Percentiles rank a stretch among this genome's conserved stretches.
Evolutionary conservation across 2,113 vertebrate species (phyloP).

Genomic region (Erythrocebus patas): DNA sequence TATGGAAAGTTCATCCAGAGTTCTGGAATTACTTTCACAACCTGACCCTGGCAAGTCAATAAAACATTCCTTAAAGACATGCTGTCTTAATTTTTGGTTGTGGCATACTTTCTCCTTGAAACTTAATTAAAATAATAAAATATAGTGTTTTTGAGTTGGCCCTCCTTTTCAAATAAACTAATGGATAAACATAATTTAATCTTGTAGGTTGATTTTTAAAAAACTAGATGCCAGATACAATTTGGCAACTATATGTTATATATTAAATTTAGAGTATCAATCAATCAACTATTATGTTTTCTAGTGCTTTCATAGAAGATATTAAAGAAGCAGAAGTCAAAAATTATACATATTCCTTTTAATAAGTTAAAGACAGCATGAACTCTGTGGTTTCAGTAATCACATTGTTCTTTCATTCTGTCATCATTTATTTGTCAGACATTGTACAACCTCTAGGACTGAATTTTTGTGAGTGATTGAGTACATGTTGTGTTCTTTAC

Average conservation of each 20-base stretch:
- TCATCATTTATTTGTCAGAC: slow-evolving; percentile 11
- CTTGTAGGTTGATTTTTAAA: not conserved
- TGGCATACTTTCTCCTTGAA: not conserved
- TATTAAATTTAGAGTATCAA: slow-evolving; percentile 8
- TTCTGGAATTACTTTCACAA: not conserved
- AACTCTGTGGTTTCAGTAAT: not conserved
- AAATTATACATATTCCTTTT: not conserved
- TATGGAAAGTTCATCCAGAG: not conserved
- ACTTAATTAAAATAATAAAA: slow-evolving; percentile 37
- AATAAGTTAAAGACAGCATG: not conserved
- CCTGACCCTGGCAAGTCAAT: not conserved
- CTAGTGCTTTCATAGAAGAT: slow-evolving; percentile 23
- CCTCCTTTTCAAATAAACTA: not conserved
- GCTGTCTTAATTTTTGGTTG: not conserved
- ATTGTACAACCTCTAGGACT: not conserved
- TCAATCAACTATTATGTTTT: not conserved
- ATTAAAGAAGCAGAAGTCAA: not conserved
- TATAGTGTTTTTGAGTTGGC: not conserved
- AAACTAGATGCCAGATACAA: not conserved
- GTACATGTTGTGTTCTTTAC: not conserved
- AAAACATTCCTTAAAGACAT: not conserved
- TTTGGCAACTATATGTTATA: not conserved
- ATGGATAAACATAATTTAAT: slow-evolving; percentile 6
- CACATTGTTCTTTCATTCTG: not conserved
- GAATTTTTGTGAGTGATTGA: not conserved